A percentile compares a stretch with the other conserved stretches of the same genome.
Conservation (phyloP, 2,888 invertebrate genomes). For the Drosophila barbarae region DNA sequence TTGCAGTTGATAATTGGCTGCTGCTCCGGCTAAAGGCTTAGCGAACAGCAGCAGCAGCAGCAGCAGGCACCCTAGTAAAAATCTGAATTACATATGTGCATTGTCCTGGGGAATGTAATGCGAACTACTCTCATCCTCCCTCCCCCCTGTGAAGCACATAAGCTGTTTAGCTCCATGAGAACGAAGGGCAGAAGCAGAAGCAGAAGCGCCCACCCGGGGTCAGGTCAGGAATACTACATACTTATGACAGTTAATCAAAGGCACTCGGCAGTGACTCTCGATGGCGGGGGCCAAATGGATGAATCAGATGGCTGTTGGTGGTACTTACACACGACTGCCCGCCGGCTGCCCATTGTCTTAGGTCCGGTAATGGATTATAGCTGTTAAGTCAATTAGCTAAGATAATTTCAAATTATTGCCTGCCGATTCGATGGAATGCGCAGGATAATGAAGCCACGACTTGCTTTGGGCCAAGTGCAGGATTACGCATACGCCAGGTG, state of each 20-base stretch:
- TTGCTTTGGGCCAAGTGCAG: not conserved
- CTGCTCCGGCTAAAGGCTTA: not conserved
- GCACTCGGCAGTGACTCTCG: not conserved
- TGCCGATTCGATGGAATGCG: not conserved
- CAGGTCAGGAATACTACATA: constrained; percentile 6
- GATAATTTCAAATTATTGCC: constrained; percentile 8
- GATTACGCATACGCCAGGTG: not conserved
- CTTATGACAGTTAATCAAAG: constrained; percentile 46
- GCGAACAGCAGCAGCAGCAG: not conserved
- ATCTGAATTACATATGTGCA: not conserved
- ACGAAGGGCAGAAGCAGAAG: not conserved
- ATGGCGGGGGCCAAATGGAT: not conserved
- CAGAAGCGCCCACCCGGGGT: not conserved
- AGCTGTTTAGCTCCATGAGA: not conserved
- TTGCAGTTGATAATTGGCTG: constrained; percentile 4
- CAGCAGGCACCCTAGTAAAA: not conserved
- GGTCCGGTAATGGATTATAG: not conserved
- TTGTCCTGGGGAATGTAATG: not conserved
- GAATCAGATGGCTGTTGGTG: not conserved
- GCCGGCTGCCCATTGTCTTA: not conserved
- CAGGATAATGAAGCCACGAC: not conserved
- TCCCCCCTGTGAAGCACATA: not conserved
- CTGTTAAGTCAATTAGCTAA: constrained; percentile 8
- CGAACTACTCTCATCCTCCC: not conserved
- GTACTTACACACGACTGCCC: not conserved